These are phyloP conservation scores for Hypsopygia costalis DNA, from an alignment of 2,888 invertebrate genomes.

Conservation along the genomic window DNA sequence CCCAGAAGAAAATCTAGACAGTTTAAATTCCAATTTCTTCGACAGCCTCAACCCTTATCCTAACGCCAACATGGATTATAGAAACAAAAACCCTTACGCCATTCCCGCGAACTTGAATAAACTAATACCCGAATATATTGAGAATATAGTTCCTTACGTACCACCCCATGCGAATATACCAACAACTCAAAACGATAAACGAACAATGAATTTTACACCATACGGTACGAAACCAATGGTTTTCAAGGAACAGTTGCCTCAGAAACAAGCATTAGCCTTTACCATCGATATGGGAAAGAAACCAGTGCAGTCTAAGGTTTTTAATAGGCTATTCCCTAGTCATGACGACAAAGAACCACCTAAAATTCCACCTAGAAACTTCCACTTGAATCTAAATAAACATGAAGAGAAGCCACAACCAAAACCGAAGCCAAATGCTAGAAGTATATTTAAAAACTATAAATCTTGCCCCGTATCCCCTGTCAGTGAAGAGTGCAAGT, in stretches of 20 bases:
- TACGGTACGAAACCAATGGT: conserved; percentile 49
- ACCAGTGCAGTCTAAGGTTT: conserved; percentile 58
- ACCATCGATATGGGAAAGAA: conserved; percentile 58
- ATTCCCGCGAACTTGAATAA: conserved; percentile 73
- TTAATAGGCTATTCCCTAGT: conserved; percentile 61
- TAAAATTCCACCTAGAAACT: conserved; percentile 56
- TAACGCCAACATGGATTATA: conserved; percentile 49
- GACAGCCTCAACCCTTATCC: conserved; percentile 67
- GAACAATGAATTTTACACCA: conserved; percentile 38
- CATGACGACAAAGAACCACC: conserved; percentile 44
- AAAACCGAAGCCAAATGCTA: conserved; percentile 56
- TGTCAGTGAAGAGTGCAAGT: conserved; percentile 88
- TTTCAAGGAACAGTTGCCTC: conserved; percentile 56
- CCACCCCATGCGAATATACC: conserved; percentile 64
- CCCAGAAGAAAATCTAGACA: conserved; percentile 65
- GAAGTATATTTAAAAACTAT: conserved; percentile 83
- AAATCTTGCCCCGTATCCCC: conserved; percentile 92
- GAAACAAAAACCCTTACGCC: conserved; percentile 74
- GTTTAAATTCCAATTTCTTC: conserved; percentile 63
- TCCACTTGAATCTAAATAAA: conserved; percentile 58
- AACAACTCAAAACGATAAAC: conserved; percentile 32
- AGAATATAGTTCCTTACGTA: conserved; percentile 55
- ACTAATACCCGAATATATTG: conserved; percentile 55
- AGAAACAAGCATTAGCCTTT: conserved; percentile 48
- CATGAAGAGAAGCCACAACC: conserved; percentile 53